phyloP scores from a whole-genome alignment of 2,888 invertebrate species.

The Lasioglossum zephyrum region DNA sequence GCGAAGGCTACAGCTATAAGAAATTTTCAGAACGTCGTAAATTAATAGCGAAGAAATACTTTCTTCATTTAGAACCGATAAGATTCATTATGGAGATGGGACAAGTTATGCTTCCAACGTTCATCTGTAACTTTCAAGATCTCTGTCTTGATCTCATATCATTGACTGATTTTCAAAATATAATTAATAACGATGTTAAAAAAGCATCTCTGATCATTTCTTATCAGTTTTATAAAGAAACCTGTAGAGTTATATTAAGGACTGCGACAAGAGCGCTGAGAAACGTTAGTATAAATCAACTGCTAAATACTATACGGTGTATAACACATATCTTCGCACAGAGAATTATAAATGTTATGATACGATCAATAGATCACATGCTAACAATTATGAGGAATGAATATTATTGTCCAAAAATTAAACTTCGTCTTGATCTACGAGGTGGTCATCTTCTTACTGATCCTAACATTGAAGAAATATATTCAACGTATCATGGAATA shows the following conservation, averaged over 20 bases:
- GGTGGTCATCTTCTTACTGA: conserved; percentile 85
- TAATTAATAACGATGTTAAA: conserved; percentile 79
- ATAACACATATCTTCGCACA: conserved; percentile 85
- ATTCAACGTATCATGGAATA: conserved; percentile 86
- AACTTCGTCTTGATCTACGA: conserved; percentile 86
- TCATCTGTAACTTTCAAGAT: conserved; percentile 80
- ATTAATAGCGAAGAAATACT: conserved; percentile 72
- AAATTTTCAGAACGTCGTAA: conserved; percentile 64
- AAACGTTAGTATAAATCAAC: conserved; percentile 75
- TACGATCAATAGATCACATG: conserved; percentile 88
- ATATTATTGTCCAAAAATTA: conserved; percentile 87
- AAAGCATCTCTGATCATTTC: conserved; percentile 81
- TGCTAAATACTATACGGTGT: conserved; percentile 82
- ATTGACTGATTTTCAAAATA: conserved; percentile 75
- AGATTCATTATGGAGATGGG: conserved; percentile 74
- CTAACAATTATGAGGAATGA: conserved; percentile 86
- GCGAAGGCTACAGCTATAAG: conserved; percentile 4
- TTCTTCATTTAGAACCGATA: conserved; percentile 75
- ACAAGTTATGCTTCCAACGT: conserved; percentile 81
- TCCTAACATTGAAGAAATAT: conserved; percentile 87
- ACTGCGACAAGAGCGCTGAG: conserved; percentile 54
- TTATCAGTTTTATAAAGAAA: conserved; percentile 75
- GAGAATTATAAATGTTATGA: conserved; percentile 89
- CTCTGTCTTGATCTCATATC: conserved; percentile 64
- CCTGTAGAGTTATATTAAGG: conserved; percentile 50